phyloP scores from a whole-genome alignment of 2,113 vertebrate species.

The Esox niger region DNA sequence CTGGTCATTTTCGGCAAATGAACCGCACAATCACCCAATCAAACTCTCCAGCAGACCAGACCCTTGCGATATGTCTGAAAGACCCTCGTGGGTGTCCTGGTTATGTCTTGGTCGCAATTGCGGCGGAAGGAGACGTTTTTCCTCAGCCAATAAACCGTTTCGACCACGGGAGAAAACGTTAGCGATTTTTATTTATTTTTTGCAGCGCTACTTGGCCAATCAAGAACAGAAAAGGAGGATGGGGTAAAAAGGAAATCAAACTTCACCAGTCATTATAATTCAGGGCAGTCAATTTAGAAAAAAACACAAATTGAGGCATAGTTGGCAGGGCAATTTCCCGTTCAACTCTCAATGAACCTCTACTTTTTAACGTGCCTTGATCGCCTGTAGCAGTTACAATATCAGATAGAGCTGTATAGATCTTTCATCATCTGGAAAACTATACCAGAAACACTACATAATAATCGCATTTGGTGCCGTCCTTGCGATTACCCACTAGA shows the following conservation, averaged over 20 bases:
- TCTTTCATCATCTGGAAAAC: neutral
- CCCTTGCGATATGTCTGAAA: neutral
- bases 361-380: neutral
- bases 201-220: conserved; percentile 14
- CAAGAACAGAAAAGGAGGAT: conserved; percentile 13
- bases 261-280: conserved; percentile 9
- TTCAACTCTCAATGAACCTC: conserved; percentile 21
- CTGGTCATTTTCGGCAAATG: neutral
- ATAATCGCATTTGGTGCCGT: neutral
- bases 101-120: neutral
- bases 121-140: neutral
- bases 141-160: conserved; percentile 5
- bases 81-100: too few relatives aligned
- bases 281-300: conserved; percentile 14
- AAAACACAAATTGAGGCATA: conserved; percentile 19
- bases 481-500: neutral
- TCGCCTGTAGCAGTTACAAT: neutral
- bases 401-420: neutral
- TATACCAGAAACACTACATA: neutral
- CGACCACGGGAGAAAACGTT: neutral
- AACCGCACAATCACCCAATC: conserved; percentile 4
- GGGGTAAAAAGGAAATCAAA: neutral
- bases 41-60: neutral
- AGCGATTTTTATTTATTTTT: neutral
- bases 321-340: conserved; percentile 8